These are phyloP conservation scores for Eumerus sabulonum DNA, from an alignment of 2,888 invertebrate species.

Conservation along the genomic window DNA sequence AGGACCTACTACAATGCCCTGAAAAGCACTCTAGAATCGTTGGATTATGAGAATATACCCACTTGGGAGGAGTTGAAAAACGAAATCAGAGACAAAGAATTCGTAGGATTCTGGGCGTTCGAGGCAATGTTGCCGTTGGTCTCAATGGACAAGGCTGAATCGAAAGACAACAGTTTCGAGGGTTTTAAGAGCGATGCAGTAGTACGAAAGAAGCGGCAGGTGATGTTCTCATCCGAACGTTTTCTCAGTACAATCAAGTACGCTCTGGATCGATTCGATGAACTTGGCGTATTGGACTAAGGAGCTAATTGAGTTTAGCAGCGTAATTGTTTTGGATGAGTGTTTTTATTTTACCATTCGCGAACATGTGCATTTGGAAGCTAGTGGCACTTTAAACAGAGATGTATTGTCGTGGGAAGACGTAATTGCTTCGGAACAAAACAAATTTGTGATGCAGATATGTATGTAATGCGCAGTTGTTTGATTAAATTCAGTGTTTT, in stretches of 20 bases:
- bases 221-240: constrained; percentile 61
- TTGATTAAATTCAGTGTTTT: too few relatives aligned
- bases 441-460: too few relatives aligned
- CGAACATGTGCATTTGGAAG: not conserved
- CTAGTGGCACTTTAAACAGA: not conserved
- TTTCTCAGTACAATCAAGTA: constrained; percentile 63
- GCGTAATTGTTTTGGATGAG: not conserved
- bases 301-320: not conserved
- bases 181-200: constrained; percentile 39
- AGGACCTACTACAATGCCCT: constrained; percentile 53
- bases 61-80: constrained; percentile 52
- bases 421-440: too few relatives aligned
- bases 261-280: constrained; percentile 61
- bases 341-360: not conserved
- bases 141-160: constrained; percentile 58
- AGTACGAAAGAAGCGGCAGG: constrained; percentile 48
- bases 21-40: constrained; percentile 43
- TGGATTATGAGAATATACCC: constrained; percentile 59
- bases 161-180: constrained; percentile 60
- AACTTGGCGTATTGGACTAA: constrained; percentile 62
- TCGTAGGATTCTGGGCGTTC: constrained; percentile 65
- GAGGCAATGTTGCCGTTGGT: constrained; percentile 67
- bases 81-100: constrained; percentile 65
- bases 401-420: too few relatives aligned
- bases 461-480: too few relatives aligned